Conservation (phyloP, 2,888 invertebrate genomes). For the Cantharis nigra region DNA sequence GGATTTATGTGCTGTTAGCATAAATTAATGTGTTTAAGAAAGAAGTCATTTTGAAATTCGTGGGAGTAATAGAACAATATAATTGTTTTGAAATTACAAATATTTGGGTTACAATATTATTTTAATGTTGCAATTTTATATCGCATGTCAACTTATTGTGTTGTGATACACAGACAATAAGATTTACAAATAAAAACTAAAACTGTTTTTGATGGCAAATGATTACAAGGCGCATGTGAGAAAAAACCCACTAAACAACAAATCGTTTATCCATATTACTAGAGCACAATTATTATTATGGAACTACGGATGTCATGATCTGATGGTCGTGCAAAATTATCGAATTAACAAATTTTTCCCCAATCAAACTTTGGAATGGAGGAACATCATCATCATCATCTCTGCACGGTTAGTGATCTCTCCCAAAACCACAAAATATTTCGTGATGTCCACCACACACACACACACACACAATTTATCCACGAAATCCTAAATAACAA, state of each 20-base stretch:
- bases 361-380: not conserved
- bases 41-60: slow-evolving; percentile 29
- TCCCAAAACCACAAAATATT: not conserved
- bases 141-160: slow-evolving; percentile 20
- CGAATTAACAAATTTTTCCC: not conserved
- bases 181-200: slow-evolving; percentile 22
- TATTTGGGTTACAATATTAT: slow-evolving; percentile 32
- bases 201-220: slow-evolving; percentile 25
- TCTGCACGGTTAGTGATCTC: not conserved
- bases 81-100: slow-evolving; percentile 31
- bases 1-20: slow-evolving; percentile 31
- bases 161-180: slow-evolving; percentile 20
- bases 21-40: slow-evolving; percentile 32
- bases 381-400: not conserved
- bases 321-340: not conserved
- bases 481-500: slow-evolving; percentile 14
- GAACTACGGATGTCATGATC: not conserved
- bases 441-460: not conserved
- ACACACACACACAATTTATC: not conserved
- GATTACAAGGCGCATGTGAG: slow-evolving; percentile 19
- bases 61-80: slow-evolving; percentile 30
- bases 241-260: slow-evolving; percentile 17
- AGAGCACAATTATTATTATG: not conserved
- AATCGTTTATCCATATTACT: slow-evolving; percentile 18
- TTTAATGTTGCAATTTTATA: slow-evolving; percentile 29